phyloP scores from a whole-genome alignment of 2,113 vertebrate species.

The zebrafish (Danio rerio) region GRCz12tu NC_133196.1:17281001-17281500 shows the following conservation, averaged over 20 bases:
- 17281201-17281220: not conserved
- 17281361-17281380: no score
- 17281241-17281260: not conserved
- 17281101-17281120: not conserved
- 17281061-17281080: not conserved
- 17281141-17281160: constrained; percentile 8
- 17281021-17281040: not conserved
- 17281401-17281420: no score
- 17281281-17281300: not conserved
- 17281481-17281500: no score
- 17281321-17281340: no score
- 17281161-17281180: not conserved
- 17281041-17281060: not conserved
- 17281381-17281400: no score
- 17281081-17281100: not conserved
- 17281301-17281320: no score
- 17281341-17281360: no score
- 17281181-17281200: not conserved
- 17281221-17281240: not conserved
- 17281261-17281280: not conserved
- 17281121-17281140: constrained; percentile 4
- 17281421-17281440: no score
- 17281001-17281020: not conserved
- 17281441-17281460: no score
- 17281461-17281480: no score